phyloP scores from a whole-genome alignment of 2,888 invertebrate genomes.

The Campoplex capitator region DNA sequence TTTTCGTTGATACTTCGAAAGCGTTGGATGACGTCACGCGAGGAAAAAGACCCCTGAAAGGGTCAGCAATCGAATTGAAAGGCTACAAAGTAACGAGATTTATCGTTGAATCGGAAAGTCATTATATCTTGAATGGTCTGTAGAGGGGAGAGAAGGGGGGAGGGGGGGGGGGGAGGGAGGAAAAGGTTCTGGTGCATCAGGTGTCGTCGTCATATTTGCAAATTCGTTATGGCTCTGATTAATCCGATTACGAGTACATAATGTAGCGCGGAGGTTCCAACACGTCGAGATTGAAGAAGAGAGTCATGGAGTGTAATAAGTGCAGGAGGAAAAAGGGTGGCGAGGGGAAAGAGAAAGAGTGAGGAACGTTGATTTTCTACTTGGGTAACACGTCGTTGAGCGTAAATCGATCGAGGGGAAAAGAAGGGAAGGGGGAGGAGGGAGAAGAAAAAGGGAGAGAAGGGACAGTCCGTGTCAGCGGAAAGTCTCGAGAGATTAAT shows the following conservation, averaged over 20 bases:
- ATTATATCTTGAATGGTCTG: slow-evolving; percentile 39
- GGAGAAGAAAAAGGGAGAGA: slow-evolving; percentile 20
- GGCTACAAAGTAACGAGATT: slow-evolving; percentile 21
- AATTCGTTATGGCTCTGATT: slow-evolving; percentile 58
- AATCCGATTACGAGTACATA: slow-evolving; percentile 59
- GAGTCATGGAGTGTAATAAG: slow-evolving; percentile 65
- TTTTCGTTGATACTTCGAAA: too few species aligned
- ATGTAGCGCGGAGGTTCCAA: slow-evolving; percentile 38
- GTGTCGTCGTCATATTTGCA: slow-evolving; percentile 47
- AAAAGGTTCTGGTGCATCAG: slow-evolving; percentile 30
- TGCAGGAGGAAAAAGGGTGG: slow-evolving; percentile 19
- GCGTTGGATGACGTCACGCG: neutral
- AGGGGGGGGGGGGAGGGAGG: neutral
- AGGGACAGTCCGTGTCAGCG: slow-evolving; percentile 65
- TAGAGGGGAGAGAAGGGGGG: neutral
- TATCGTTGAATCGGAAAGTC: slow-evolving; percentile 50
- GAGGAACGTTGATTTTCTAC: slow-evolving; percentile 35
- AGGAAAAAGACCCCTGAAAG: neutral
- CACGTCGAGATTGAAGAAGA: slow-evolving; percentile 44
- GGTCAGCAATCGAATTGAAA: neutral
- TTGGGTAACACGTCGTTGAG: slow-evolving; percentile 4
- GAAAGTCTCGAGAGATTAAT: slow-evolving; percentile 76
- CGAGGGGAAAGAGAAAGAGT: neutral
- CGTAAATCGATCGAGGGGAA: slow-evolving; percentile 39
- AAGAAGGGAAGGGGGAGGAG: slow-evolving; percentile 8